phyloP scores from a whole-genome alignment of 2,888 invertebrate genomes.

The Philereme vetulata region DNA sequence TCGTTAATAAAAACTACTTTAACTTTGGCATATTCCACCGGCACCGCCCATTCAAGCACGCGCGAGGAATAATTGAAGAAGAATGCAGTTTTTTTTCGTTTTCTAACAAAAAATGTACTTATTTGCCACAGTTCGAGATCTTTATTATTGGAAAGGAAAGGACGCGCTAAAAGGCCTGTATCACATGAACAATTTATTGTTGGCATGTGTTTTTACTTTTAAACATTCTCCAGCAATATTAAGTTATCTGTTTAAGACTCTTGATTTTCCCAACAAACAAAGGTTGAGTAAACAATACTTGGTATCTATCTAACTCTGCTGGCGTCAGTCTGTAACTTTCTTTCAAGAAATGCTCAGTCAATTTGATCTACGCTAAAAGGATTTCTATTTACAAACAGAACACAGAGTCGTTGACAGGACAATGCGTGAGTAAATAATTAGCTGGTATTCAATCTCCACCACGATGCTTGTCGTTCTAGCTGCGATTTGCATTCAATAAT shows the following conservation, averaged over 20 bases:
- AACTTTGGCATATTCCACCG: slow-evolving; percentile 28
- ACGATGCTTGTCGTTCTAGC: slow-evolving; percentile 53
- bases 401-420: slow-evolving; percentile 60
- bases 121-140: neutral
- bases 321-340: slow-evolving; percentile 13
- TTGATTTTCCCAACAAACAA: too few species aligned
- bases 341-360: slow-evolving; percentile 25
- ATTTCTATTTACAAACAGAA: slow-evolving; percentile 52
- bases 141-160: too few species aligned
- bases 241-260: too few species aligned
- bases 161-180: too few species aligned
- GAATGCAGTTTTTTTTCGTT: slow-evolving; percentile 22
- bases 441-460: slow-evolving; percentile 60
- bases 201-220: too few species aligned
- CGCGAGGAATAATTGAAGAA: slow-evolving; percentile 31
- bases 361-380: slow-evolving; percentile 42
- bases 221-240: too few species aligned
- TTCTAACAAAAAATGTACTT: neutral
- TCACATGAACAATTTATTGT: too few species aligned
- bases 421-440: slow-evolving; percentile 71
- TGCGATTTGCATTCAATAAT: slow-evolving; percentile 76
- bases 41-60: slow-evolving; percentile 62
- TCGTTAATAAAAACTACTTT: too few species aligned
- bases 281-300: too few species aligned
- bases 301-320: too few species aligned